Evolutionary conservation across 2,888 invertebrate genomes (phyloP).

Genomic region (Hypomecis punctinalis): DNA sequence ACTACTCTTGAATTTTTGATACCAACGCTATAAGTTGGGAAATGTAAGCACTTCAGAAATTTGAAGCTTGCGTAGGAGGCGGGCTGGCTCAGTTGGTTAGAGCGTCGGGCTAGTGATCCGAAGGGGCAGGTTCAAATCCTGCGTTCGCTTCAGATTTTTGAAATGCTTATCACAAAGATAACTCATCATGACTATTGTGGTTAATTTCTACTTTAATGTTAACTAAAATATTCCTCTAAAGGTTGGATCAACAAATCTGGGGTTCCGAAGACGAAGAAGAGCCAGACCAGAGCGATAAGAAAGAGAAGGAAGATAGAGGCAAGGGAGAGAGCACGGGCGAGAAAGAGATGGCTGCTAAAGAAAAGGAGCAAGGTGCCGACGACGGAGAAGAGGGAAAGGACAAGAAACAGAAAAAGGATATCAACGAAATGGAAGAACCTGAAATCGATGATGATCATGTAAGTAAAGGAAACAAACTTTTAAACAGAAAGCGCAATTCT

Average conservation of each 20-base stretch:
- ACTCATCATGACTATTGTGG: too few species aligned
- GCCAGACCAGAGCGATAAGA: constrained; percentile 82
- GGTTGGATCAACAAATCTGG: constrained; percentile 92
- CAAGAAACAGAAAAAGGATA: constrained; percentile 87
- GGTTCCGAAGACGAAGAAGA: constrained; percentile 93
- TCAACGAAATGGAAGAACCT: constrained; percentile 93
- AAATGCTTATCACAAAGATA: too few species aligned
- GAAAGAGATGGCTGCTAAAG: constrained; percentile 91
- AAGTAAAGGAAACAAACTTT: constrained; percentile 52
- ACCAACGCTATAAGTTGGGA: too few species aligned
- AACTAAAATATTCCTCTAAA: constrained; percentile 38
- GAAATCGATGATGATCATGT: constrained; percentile 92
- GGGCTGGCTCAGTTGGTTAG: too few species aligned
- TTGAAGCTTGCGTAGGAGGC: too few species aligned
- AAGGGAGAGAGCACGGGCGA: constrained; percentile 86
- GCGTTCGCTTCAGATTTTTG: too few species aligned
- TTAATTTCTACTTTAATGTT: too few species aligned
- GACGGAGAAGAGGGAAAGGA: constrained; percentile 83
- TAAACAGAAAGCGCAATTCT: too few species aligned
- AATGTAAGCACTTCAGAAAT: too few species aligned
- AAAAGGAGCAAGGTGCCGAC: constrained; percentile 83
- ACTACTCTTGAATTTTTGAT: too few species aligned
- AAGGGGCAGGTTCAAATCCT: too few species aligned
- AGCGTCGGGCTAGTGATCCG: too few species aligned
- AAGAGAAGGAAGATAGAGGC: constrained; percentile 87